These are phyloP conservation scores for Hyphantria cunea DNA, from an alignment of 1,140 invertebrate species.

Conservation along the genomic window DNA sequence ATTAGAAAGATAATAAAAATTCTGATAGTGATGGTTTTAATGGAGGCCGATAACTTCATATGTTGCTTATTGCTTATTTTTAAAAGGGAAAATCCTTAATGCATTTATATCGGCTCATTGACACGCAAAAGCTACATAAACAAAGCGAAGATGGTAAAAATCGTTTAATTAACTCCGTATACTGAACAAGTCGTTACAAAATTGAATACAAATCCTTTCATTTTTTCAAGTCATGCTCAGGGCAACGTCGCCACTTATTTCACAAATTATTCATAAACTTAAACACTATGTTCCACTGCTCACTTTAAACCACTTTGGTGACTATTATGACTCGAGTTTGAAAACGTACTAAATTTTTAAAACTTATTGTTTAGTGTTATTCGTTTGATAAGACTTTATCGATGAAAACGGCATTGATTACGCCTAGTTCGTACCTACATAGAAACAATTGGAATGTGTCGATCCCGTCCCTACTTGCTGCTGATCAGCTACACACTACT, in stretches of 20 bases:
- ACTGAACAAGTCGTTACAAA: neutral
- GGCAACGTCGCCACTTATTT: neutral
- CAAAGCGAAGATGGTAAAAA: neutral
- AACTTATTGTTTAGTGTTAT: neutral
- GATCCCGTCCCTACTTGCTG: neutral
- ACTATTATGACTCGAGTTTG: neutral
- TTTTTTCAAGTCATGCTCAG: too few relatives aligned
- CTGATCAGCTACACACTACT: too few relatives aligned
- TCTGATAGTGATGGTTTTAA: constrained; percentile 11
- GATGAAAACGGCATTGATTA: constrained; percentile 25
- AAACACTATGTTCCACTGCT: too few relatives aligned
- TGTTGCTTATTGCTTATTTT: too few relatives aligned
- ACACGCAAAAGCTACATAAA: constrained; percentile 10
- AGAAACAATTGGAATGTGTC: neutral
- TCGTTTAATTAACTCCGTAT: constrained; percentile 1
- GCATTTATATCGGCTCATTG: constrained; percentile 7
- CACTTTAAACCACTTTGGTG: neutral
- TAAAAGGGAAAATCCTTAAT: too few relatives aligned
- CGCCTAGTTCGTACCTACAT: constrained; percentile 33
- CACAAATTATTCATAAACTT: constrained; percentile 1
- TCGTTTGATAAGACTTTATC: constrained; percentile 26
- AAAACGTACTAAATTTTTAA: constrained; percentile 21
- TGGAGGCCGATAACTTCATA: too few relatives aligned
- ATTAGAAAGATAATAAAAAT: constrained; percentile 14
- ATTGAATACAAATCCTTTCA: constrained; percentile 1